A percentile compares a stretch with the other conserved stretches of the same genome.
Evolutionary conservation across 1,140 invertebrate species (phyloP).

Genomic region (Gonatopus flavifemur): DNA sequence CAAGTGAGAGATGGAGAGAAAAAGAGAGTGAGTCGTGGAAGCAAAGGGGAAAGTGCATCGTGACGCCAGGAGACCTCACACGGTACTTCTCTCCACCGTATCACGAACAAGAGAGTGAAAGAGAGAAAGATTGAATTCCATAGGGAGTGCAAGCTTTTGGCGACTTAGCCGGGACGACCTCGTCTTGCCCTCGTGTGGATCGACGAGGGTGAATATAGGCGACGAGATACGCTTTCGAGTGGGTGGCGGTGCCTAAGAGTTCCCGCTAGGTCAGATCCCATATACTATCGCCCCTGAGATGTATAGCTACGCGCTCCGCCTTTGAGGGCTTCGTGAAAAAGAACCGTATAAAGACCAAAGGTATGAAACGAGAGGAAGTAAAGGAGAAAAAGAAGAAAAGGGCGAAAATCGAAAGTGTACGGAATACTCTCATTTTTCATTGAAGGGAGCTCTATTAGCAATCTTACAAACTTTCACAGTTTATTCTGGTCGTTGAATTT

Average conservation of each 20-base stretch:
- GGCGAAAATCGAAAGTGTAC: constrained; percentile 12
- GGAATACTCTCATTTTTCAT: too few relatives aligned
- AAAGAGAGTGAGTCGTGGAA: background rate
- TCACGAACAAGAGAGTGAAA: too few relatives aligned
- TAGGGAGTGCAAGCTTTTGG: constrained; percentile 32
- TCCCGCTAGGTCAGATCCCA: constrained; percentile 14
- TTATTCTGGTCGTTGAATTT: too few relatives aligned
- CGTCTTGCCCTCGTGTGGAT: constrained; percentile 16
- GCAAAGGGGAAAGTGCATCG: constrained; percentile 28
- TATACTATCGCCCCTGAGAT: constrained; percentile 17
- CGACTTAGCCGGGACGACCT: constrained; percentile 29
- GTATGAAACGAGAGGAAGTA: too few relatives aligned
- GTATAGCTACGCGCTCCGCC: constrained; percentile 14
- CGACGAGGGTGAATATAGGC: constrained; percentile 2
- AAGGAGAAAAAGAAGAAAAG: too few relatives aligned
- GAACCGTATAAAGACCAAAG: constrained; percentile 12
- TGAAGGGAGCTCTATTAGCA: too few relatives aligned
- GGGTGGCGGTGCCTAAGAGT: constrained; percentile 1
- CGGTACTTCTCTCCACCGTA: constrained; percentile 23
- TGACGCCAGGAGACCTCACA: constrained; percentile 24
- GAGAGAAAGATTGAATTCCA: constrained; percentile 31
- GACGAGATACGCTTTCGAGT: constrained; percentile 17
- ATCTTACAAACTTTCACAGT: too few relatives aligned
- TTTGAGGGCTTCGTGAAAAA: constrained; percentile 24
- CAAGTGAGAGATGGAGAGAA: too few relatives aligned